phyloP scores from a whole-genome alignment of 1,140 invertebrate species.

The Calephelis virginiensis region DNA sequence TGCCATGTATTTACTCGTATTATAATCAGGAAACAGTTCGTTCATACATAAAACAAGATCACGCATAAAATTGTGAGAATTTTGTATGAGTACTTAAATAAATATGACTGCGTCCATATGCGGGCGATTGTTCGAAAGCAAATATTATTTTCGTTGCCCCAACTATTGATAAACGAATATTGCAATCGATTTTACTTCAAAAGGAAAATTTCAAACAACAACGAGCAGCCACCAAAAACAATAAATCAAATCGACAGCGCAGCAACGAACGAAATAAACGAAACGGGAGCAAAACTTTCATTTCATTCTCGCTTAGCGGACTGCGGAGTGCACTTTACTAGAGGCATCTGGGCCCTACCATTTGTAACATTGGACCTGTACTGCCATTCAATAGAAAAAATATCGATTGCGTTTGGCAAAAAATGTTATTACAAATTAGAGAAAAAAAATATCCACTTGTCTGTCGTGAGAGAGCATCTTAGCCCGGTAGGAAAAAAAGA shows the following conservation, averaged over 20 bases:
- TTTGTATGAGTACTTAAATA: no score
- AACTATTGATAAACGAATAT: constrained; percentile 33
- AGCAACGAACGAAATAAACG: constrained; percentile 55
- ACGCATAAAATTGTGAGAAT: no score
- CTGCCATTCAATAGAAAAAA: neutral
- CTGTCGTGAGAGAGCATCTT: no score
- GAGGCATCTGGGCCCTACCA: constrained; percentile 40
- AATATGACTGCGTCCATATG: neutral
- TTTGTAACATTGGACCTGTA: constrained; percentile 27
- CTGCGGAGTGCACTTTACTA: constrained; percentile 56
- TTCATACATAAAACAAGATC: no score
- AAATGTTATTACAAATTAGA: no score
- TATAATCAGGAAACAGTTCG: no score
- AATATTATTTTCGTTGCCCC: constrained; percentile 15
- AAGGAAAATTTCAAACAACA: constrained; percentile 48
- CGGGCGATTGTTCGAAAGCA: neutral
- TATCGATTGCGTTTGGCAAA: no score
- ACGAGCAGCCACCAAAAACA: constrained; percentile 44
- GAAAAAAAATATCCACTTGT: no score
- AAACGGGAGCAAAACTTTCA: constrained; percentile 64
- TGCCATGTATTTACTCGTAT: no score
- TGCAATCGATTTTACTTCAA: constrained; percentile 43
- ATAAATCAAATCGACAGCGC: constrained; percentile 63
- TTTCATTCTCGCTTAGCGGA: constrained; percentile 55
- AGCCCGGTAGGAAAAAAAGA: no score